A percentile compares a stretch with the other conserved stretches of the same genome.
Evolutionary conservation across 2,797 vertebrate genomes (phyloP).

Genomic region (Oophaga sylvatica): DNA sequence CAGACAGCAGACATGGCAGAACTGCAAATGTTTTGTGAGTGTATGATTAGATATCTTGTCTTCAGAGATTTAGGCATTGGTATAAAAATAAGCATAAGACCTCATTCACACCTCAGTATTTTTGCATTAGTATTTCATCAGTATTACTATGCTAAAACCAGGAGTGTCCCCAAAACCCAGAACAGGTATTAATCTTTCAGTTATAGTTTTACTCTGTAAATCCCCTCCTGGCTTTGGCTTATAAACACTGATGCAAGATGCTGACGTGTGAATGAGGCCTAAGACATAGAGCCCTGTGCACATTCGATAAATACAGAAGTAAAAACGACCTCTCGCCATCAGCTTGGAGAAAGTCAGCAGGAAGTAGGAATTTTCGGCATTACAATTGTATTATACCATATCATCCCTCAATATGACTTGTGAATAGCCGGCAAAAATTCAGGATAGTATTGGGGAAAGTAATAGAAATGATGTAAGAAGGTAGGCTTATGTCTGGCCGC

Average conservation of each 20-base stretch:
- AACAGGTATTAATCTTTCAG: too few relatives aligned
- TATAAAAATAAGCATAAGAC: slow-evolving; percentile 6
- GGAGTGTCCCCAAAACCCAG: too few relatives aligned
- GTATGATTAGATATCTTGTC: neutral
- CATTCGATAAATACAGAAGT: neutral
- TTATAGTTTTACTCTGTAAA: too few relatives aligned
- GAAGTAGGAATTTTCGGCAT: neutral
- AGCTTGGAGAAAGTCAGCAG: neutral
- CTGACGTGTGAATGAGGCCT: too few relatives aligned
- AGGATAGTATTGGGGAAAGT: neutral
- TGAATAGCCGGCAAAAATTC: neutral
- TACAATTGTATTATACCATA: neutral
- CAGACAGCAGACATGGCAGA: neutral
- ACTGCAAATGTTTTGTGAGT: neutral
- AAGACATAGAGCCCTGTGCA: neutral
- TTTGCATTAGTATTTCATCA: too few relatives aligned
- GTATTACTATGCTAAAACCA: too few relatives aligned
- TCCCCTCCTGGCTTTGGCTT: too few relatives aligned
- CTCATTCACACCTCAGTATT: too few relatives aligned
- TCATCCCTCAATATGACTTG: neutral
- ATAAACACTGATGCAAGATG: too few relatives aligned
- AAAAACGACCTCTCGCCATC: neutral
- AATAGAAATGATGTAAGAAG: neutral
- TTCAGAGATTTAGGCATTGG: neutral
- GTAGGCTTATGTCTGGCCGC: neutral